Percentiles rank a stretch among this genome's conserved stretches.
phyloP scores from a whole-genome alignment of 2,113 vertebrate genomes.

The Xiphias gladius region DNA sequence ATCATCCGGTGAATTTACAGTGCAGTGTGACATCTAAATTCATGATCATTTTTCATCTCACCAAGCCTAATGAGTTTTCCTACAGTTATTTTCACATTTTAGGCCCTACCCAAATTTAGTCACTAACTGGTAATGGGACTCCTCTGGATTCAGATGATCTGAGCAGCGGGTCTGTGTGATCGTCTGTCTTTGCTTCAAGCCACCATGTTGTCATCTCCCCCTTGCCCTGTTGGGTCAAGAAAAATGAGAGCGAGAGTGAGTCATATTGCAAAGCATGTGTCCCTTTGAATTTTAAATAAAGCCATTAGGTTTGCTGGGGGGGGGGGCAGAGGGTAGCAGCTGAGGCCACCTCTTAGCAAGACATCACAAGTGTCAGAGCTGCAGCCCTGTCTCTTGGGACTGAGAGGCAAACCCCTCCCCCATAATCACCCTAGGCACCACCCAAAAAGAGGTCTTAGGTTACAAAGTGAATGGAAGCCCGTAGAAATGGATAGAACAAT shows the following conservation, averaged over 20 bases:
- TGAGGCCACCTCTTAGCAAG: conserved; percentile 70
- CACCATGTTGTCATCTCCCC: conserved; percentile 87
- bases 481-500: conserved; percentile 16
- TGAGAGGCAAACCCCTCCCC: conserved; percentile 37
- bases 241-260: conserved; percentile 17
- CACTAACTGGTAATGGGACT: conserved; percentile 74
- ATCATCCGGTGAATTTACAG: conserved; percentile 7
- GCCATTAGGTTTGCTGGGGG: conserved; percentile 57
- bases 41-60: not conserved
- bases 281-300: conserved; percentile 71
- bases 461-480: conserved; percentile 28
- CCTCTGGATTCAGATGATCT: conserved; percentile 42
- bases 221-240: conserved; percentile 78
- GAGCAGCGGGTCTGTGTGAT: conserved; percentile 59
- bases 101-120: conserved; percentile 43
- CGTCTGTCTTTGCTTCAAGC: conserved; percentile 79
- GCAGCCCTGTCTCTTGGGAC: conserved; percentile 32
- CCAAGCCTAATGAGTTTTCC: not conserved
- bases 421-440: conserved; percentile 31
- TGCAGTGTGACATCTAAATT: conserved; percentile 1
- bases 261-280: conserved; percentile 60
- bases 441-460: conserved; percentile 53
- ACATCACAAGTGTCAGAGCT: conserved; percentile 44
- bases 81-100: not conserved
- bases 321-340: conserved; percentile 68